These are phyloP conservation scores for Tauraco hartlaubi DNA, from an alignment of 2,797 vertebrate species.

Conservation along the genomic window DNA sequence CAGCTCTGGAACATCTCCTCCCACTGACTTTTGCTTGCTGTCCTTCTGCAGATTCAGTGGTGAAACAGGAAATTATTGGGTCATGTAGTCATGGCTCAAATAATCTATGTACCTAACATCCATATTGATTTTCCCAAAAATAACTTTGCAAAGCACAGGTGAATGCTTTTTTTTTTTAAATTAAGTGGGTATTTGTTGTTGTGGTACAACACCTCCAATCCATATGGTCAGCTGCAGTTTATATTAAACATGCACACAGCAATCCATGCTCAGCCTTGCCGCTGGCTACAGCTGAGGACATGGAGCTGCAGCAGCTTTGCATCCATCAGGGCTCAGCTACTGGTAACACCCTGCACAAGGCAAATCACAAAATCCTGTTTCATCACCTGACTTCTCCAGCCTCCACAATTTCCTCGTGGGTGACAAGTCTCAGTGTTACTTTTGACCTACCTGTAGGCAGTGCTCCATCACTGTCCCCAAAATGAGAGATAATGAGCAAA, in stretches of 20 bases:
- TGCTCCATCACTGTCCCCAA: not conserved
- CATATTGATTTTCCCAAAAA: not conserved
- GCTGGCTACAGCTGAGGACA: rapidly evolving
- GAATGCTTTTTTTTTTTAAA: not conserved
- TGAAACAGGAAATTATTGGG: not conserved
- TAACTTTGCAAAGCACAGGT: not conserved
- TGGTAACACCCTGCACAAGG: not conserved
- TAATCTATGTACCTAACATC: rapidly evolving
- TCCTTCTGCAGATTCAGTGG: not conserved
- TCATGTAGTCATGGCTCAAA: not conserved
- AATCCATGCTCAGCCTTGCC: not conserved
- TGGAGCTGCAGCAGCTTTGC: not conserved
- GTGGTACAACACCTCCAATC: not conserved
- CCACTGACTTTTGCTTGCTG: not conserved
- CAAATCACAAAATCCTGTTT: not conserved
- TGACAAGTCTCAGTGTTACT: not conserved
- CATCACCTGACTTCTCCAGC: not conserved
- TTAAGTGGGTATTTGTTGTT: not conserved
- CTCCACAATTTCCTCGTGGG: not conserved
- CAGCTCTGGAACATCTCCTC: not conserved
- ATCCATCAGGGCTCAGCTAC: rapidly evolving
- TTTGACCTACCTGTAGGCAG: not conserved
- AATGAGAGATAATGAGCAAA: not conserved
- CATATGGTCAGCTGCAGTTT: not conserved
- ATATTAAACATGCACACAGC: rapidly evolving